Percentiles rank a stretch among this genome's conserved stretches.
These are phyloP conservation scores for Phalacrocorax pelagicus DNA, from an alignment of 2,113 vertebrate species.

Conservation along the genomic window DNA sequence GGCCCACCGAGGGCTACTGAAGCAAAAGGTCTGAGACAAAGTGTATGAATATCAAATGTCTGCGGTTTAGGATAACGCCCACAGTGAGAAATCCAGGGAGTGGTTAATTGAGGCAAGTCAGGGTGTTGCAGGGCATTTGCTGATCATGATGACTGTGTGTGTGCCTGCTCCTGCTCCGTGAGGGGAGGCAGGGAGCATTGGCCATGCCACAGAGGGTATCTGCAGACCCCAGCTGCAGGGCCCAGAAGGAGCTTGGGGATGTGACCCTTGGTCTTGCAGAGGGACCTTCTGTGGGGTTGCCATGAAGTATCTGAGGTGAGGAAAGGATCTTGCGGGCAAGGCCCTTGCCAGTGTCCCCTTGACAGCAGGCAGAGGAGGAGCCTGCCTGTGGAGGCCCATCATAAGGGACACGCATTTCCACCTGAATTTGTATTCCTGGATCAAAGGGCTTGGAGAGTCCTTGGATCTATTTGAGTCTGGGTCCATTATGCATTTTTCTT, in stretches of 20 bases:
- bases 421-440: background rate
- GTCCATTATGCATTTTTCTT: background rate
- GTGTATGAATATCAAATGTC: fast-evolving
- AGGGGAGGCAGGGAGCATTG: fast-evolving
- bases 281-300: background rate
- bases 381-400: background rate
- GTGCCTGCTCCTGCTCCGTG: background rate
- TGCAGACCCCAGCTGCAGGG: background rate
- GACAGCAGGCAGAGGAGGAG: background rate
- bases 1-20: background rate
- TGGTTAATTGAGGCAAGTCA: background rate
- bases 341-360: background rate
- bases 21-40: background rate
- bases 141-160: background rate
- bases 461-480: background rate
- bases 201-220: background rate
- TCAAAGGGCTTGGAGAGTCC: background rate
- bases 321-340: background rate
- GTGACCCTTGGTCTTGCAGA: background rate
- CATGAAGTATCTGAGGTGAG: background rate
- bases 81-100: background rate
- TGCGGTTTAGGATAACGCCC: background rate
- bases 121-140: background rate
- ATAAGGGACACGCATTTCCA: background rate
- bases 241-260: background rate